Evolutionary conservation across 2,888 invertebrate species (phyloP), one percentile per base, ranked within the genome.

Genomic region (Drosophila koepferae): DNA sequence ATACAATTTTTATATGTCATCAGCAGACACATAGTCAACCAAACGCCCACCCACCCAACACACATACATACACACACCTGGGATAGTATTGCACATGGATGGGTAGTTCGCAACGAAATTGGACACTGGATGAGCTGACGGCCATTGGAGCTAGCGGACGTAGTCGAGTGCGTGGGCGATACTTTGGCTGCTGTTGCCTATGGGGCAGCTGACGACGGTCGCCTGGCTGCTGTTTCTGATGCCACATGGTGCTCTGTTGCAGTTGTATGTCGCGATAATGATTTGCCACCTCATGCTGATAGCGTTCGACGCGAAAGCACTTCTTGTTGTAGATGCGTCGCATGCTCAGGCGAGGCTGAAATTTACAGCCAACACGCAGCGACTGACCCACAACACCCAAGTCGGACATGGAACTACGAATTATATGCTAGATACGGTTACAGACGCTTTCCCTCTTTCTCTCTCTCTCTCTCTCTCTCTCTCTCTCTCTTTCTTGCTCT

Each of bases 251-350:
- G 70, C 58, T 49, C 44, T 77, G 77, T n/a, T 76, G 80, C 77
- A 86, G 70, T 78, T 92, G 90, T 46, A 81, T 90, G 74, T 92
- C 92, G 6, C 91, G 87, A 86, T 91, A 92, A 82, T 93, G 90
- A 84, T 93, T 92, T n/a, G 90, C 93, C 54, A 92, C 87, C 66
- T 92, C 92, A 61, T 92, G 92, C 41, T 85, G 80, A 66, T 90
- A 88, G 40, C 68, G 76, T 9, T 73, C 81, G 44, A 59, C 60
- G 2, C 73, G 83, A 69, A 91, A 90, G 61, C 71, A 77, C 23
- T 76, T 77, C 41, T 74, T 75, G 62, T 91, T 79, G 54, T 82
- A 91, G 43, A 87, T 77, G 63, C 82, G 81, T 36, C 91, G 90
- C 77, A 83, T 81, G 56, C 86, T 82, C 63, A 92, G 56, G 10